These are phyloP conservation scores for Bombyx huttoni DNA, from an alignment of 2,888 invertebrate species.

Conservation along the genomic window DNA sequence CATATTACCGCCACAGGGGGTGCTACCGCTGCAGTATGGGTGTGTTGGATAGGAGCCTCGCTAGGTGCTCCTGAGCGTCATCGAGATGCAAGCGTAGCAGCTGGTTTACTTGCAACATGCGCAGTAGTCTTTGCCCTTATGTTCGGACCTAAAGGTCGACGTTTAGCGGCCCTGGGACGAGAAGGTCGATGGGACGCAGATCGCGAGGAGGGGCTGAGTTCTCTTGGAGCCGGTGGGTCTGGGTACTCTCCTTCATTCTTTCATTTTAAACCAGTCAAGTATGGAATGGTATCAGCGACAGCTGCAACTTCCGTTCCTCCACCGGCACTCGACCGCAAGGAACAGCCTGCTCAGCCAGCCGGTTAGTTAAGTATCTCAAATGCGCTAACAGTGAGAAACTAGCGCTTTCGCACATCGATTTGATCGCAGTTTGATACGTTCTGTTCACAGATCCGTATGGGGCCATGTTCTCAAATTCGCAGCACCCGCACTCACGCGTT, in stretches of 20 bases:
- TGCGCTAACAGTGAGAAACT: slow-evolving; percentile 61
- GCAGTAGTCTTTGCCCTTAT: slow-evolving; percentile 90
- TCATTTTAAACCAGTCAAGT: slow-evolving; percentile 91
- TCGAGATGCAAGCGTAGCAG: slow-evolving; percentile 90
- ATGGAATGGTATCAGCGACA: slow-evolving; percentile 76
- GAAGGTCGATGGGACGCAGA: slow-evolving; percentile 88
- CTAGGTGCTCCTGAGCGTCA: slow-evolving; percentile 83
- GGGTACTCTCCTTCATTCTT: slow-evolving; percentile 94
- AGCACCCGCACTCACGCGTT: slow-evolving; percentile 61
- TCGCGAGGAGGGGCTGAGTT: slow-evolving; percentile 86
- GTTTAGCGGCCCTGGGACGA: slow-evolving; percentile 92
- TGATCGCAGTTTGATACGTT: slow-evolving; percentile 39
- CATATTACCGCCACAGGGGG: slow-evolving; percentile 93
- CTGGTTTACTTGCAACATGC: slow-evolving; percentile 88
- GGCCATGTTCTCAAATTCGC: slow-evolving; percentile 54
- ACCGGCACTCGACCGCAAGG: slow-evolving; percentile 67
- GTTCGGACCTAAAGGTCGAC: slow-evolving; percentile 94
- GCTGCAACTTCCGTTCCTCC: slow-evolving; percentile 46
- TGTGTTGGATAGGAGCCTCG: slow-evolving; percentile 88
- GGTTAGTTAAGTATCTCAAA: slow-evolving; percentile 71
- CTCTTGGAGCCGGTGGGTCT: slow-evolving; percentile 81
- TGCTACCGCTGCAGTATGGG: slow-evolving; percentile 89
- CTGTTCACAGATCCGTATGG: slow-evolving; percentile 65
- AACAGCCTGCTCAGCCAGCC: slow-evolving; percentile 68
- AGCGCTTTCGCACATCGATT: slow-evolving; percentile 49